phyloP scores from a whole-genome alignment of 2,113 vertebrate genomes.

The Trematomus loennbergii region DNA sequence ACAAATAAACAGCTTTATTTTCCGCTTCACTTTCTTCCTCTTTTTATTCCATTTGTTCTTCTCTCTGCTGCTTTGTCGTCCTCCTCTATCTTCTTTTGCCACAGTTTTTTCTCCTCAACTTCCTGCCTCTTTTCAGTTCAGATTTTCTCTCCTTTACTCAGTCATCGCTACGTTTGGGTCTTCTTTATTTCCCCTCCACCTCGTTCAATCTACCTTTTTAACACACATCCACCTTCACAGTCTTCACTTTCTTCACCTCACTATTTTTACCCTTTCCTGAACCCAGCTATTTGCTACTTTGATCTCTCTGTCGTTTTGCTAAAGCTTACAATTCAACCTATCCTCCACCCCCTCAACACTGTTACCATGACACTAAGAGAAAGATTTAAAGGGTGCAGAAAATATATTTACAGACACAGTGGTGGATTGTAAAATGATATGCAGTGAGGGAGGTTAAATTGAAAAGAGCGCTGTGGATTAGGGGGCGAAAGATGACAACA shows the following conservation, averaged over 20 bases:
- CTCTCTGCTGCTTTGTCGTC: background rate
- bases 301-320: constrained; percentile 59
- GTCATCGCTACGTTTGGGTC: background rate
- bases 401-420: too few relatives aligned
- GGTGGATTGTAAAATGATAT: too few relatives aligned
- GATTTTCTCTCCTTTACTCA: background rate
- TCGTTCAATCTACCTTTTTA: background rate
- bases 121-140: background rate
- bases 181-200: background rate
- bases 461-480: too few relatives aligned
- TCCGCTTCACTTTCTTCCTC: constrained; percentile 2
- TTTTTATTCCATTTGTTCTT: constrained; percentile 1
- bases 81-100: constrained; percentile 2
- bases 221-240: constrained; percentile 1
- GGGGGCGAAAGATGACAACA: too few relatives aligned
- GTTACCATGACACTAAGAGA: constrained; percentile 61
- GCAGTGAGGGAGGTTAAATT: too few relatives aligned
- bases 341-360: constrained; percentile 13
- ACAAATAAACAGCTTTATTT: constrained; percentile 31
- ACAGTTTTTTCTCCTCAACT: background rate
- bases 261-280: constrained; percentile 32
- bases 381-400: background rate
- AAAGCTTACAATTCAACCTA: constrained; percentile 36
- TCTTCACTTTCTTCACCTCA: background rate
- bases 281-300: constrained; percentile 63